These are phyloP conservation scores for Xanthorhoe designata DNA, from an alignment of 2,888 invertebrate species.

Conservation along the genomic window DNA sequence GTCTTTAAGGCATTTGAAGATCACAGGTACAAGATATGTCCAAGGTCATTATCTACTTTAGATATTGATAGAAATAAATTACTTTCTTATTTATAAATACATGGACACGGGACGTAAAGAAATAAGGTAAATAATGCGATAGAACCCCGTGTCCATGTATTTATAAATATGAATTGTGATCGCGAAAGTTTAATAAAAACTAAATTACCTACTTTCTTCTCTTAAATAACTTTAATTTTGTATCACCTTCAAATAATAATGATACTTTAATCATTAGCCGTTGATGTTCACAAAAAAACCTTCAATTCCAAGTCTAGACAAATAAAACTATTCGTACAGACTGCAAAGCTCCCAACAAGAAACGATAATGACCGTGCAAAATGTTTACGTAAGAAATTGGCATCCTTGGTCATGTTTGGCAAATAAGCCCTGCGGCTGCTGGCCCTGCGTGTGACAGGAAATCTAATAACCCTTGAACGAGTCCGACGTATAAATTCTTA, in stretches of 20 bases:
- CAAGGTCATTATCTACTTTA: no score
- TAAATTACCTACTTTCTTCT: no score
- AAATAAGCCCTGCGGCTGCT: constrained; percentile 70
- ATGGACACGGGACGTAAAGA: no score
- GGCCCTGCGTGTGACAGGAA: constrained; percentile 76
- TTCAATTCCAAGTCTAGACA: constrained; percentile 1
- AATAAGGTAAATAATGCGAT: no score
- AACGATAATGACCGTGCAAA: constrained; percentile 72
- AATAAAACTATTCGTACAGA: constrained; percentile 13
- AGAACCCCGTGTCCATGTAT: no score
- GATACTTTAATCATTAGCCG: background rate
- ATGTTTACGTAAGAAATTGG: constrained; percentile 77
- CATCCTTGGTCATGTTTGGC: constrained; percentile 74
- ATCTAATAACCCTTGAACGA: constrained; percentile 77
- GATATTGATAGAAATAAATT: no score
- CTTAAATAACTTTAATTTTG: no score
- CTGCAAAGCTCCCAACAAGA: constrained; percentile 59
- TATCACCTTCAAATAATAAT: background rate
- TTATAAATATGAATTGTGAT: no score
- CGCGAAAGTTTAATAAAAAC: no score
- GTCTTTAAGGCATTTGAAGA: no score
- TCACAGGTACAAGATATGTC: no score
- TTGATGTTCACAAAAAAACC: background rate
- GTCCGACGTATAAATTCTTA: constrained; percentile 70
- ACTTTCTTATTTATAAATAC: no score